These are phyloP conservation scores for Drosophila murphyi DNA, from an alignment of 1,140 invertebrate genomes.

Conservation along the genomic window DNA sequence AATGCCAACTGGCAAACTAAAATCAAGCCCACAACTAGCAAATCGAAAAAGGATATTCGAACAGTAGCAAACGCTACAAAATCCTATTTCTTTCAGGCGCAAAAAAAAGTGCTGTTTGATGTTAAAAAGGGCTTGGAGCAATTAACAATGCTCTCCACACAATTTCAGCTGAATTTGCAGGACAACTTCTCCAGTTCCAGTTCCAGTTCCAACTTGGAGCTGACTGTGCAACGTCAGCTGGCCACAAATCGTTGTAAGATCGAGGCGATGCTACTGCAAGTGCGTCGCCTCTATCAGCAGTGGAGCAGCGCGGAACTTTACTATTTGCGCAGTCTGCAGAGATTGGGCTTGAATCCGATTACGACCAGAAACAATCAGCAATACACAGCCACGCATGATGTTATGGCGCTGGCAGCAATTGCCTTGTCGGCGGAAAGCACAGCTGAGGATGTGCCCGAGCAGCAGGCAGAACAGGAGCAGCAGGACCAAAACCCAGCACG, in stretches of 20 bases:
- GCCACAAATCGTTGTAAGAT: slow-evolving; percentile 42
- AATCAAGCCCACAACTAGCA: not conserved
- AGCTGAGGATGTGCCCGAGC: not conserved
- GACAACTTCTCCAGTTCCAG: not conserved
- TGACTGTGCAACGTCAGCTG: slow-evolving; percentile 51
- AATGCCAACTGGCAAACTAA: not conserved
- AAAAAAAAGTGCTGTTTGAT: slow-evolving; percentile 57
- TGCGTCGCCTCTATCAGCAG: slow-evolving; percentile 55
- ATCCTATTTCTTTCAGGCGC: slow-evolving; percentile 53
- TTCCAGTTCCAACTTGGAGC: slow-evolving; percentile 26
- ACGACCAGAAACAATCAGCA: not conserved
- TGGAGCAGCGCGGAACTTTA: slow-evolving; percentile 72
- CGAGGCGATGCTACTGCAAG: slow-evolving; percentile 53
- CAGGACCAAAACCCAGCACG: slow-evolving; percentile 1
- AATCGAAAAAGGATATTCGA: not conserved
- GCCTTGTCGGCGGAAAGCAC: slow-evolving; percentile 57
- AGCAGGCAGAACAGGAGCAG: slow-evolving; percentile 1
- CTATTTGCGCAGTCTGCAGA: slow-evolving; percentile 62
- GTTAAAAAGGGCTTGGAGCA: slow-evolving; percentile 58
- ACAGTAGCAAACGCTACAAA: slow-evolving; percentile 9
- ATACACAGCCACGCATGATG: slow-evolving; percentile 45
- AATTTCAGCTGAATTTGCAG: slow-evolving; percentile 51
- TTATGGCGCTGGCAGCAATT: slow-evolving; percentile 72
- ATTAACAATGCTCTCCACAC: slow-evolving; percentile 46
- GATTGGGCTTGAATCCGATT: slow-evolving; percentile 44